Conservation (phyloP, 2,113 vertebrate genomes). For the Euleptes europaea region DNA sequence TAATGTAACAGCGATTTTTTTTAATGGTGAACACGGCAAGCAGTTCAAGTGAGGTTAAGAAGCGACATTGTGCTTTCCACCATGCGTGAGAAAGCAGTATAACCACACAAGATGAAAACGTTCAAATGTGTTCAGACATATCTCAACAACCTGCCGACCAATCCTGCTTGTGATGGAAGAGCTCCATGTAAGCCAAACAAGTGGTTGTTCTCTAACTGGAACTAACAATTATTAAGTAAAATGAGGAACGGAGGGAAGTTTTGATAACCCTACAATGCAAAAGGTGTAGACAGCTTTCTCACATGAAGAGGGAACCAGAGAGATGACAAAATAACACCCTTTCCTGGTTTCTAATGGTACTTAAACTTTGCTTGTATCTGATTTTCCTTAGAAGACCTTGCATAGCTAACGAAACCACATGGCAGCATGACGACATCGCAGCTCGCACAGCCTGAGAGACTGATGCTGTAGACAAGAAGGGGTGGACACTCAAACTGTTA, state of each 20-base stretch:
- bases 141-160: no score
- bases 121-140: no score
- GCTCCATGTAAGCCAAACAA: no score
- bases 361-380: background rate
- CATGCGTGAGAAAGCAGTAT: no score
- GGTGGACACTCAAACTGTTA: background rate
- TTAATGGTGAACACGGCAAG: no score
- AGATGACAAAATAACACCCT: conserved; percentile 21
- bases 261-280: background rate
- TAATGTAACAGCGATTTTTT: no score
- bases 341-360: conserved; percentile 15
- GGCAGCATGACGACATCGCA: background rate
- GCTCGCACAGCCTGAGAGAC: background rate
- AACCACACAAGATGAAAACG: no score
- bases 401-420: background rate
- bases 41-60: no score
- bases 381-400: background rate
- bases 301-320: background rate
- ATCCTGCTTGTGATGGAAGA: no score
- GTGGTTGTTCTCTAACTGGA: background rate
- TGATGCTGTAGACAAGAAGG: background rate
- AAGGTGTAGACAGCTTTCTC: background rate
- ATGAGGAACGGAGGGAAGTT: background rate
- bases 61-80: no score
- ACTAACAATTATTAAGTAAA: background rate